A percentile compares a stretch with the other conserved stretches of the same genome.
Evolutionary conservation across 2,797 vertebrate species (phyloP).

Genomic region (Rhyacichthys aspro): DNA sequence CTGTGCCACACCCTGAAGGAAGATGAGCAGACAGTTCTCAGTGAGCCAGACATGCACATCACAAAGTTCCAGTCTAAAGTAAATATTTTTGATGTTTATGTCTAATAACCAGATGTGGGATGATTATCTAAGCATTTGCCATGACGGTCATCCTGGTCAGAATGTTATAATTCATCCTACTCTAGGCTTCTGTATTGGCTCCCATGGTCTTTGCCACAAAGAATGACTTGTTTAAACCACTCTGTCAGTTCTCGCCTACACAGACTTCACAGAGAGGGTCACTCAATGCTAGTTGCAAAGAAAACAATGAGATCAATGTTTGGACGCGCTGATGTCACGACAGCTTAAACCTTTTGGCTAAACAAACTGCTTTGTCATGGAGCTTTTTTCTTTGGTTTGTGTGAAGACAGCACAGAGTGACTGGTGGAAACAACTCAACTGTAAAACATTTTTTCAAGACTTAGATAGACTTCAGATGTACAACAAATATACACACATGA

Average conservation of each 20-base stretch:
- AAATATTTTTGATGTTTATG: slow-evolving; percentile 62
- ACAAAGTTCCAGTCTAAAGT: slow-evolving; percentile 49
- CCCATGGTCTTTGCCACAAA: slow-evolving; percentile 51
- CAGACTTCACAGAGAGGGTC: slow-evolving; percentile 63
- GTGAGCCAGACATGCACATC: slow-evolving; percentile 57
- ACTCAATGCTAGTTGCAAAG: slow-evolving; percentile 60
- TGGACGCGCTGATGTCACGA: slow-evolving; percentile 60
- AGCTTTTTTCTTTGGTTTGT: slow-evolving; percentile 58
- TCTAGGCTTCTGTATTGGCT: slow-evolving; percentile 60
- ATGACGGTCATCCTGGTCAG: slow-evolving; percentile 51
- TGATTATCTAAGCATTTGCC: slow-evolving; percentile 36
- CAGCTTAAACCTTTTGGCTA: slow-evolving; percentile 45
- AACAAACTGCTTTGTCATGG: slow-evolving; percentile 75
- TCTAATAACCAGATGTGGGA: slow-evolving; percentile 47
- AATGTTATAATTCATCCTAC: slow-evolving; percentile 53
- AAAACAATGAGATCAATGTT: slow-evolving; percentile 81
- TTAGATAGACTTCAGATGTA: too few species aligned
- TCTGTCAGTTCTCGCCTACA: slow-evolving; percentile 64
- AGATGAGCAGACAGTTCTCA: slow-evolving; percentile 51
- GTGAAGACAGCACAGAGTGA: slow-evolving; percentile 55
- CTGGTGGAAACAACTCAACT: slow-evolving; percentile 43
- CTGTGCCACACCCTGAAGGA: slow-evolving; percentile 51
- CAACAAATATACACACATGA: too few species aligned
- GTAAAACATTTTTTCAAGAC: slow-evolving; percentile 38
- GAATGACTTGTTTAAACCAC: slow-evolving; percentile 56